Conservation (phyloP, 2,113 vertebrate genomes). For the Xenopus borealis region DNA sequence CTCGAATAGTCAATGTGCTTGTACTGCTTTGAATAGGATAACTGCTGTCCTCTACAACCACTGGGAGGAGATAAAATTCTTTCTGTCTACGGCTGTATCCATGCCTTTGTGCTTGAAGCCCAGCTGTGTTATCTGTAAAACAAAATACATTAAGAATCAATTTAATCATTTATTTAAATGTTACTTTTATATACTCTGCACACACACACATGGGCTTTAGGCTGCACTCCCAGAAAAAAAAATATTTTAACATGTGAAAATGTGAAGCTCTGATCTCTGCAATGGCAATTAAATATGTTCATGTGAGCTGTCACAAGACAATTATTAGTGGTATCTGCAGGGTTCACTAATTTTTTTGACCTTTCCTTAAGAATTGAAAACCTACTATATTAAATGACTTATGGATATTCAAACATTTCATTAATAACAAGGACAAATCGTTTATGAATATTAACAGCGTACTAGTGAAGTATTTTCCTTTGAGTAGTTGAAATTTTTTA, state of each 20-base stretch:
- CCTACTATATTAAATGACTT: too few relatives aligned
- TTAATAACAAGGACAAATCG: too few relatives aligned
- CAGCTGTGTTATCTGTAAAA: constrained; percentile 91
- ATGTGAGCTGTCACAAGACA: too few relatives aligned
- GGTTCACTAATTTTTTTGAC: too few relatives aligned
- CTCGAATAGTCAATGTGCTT: constrained; percentile 87
- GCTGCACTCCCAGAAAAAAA: neutral
- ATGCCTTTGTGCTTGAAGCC: constrained; percentile 80
- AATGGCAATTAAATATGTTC: neutral
- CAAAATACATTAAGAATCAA: constrained; percentile 31
- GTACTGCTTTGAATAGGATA: constrained; percentile 93
- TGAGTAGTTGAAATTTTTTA: too few relatives aligned
- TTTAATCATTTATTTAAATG: neutral
- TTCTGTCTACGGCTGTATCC: constrained; percentile 87
- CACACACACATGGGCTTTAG: neutral
- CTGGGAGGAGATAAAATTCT: constrained; percentile 83
- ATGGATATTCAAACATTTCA: too few relatives aligned
- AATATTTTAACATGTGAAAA: neutral
- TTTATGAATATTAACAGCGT: too few relatives aligned
- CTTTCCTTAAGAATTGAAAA: too few relatives aligned
- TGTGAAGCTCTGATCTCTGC: neutral
- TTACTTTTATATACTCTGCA: neutral
- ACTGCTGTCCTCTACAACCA: constrained; percentile 90
- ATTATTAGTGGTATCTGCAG: too few relatives aligned
- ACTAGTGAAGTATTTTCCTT: too few relatives aligned